Base-by-base conservation (phyloP, 2,888 invertebrate species). In the Archips xylosteana region DNA sequence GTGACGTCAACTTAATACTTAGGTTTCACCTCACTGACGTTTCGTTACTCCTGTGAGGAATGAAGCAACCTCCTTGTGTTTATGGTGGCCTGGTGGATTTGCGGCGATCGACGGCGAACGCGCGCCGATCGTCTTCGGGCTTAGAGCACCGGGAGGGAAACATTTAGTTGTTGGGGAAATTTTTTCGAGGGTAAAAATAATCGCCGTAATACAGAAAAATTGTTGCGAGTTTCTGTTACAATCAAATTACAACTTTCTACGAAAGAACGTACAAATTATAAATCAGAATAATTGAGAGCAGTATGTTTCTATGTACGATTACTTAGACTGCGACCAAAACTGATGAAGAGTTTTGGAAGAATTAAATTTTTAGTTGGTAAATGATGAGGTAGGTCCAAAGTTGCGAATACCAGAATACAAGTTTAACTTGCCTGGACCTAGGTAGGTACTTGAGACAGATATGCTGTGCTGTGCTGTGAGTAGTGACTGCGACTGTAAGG, bases 81-180 rank as follows among this genome's bases (percentile, higher is more conserved):
- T 76, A 86, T 90, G 85, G 15, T 71, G 74, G 81, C 91, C 91
- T 91, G 83, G 91, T 92, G 88, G 69, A 82, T 82, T 86, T 86
- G 89, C 86, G 88, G 84, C 79, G 80, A 80, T 85, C 85, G 87
- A 66, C 85, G 86, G 84, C 77, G 75, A 78, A 76, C 79, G 75
- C 76, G 74, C 75, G 13, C 42, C 23, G 15, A 54, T 49, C 51
- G 34, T 54, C 65, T 65, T 65, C 34, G 49, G 49, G 15, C 42
- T 42, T 6, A 10, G 12, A 23, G 6, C 54, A 23, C 1, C 23
- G 23, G 23, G 39, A 6, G 23, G 54, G 10, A 54, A 54, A 32
- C 32, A 32, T 57, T 57, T 57, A 32, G 12, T 57, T 32, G 32
- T 57, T 10, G 32, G 57, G 57, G 57, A 57, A 57, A 57, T 10